Percentiles rank a stretch among this genome's conserved stretches.
Conservation (phyloP, 2,113 vertebrate genomes). For the Arizona elegans region DNA sequence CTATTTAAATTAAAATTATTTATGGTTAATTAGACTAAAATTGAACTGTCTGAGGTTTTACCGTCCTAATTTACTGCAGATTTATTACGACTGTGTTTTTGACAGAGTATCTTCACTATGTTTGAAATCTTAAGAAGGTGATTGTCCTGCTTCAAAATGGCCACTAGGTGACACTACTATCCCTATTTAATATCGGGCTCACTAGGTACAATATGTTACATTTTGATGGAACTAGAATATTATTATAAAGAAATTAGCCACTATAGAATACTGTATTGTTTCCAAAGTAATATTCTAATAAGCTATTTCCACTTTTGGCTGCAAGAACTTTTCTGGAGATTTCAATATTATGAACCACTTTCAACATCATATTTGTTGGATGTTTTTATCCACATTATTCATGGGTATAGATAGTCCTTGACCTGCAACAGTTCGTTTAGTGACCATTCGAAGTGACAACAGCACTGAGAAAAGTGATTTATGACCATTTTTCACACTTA, state of each 20-base stretch:
- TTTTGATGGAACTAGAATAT: conserved; percentile 5
- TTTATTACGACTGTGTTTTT: neutral
- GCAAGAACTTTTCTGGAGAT: neutral
- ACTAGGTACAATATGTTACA: conserved; percentile 9
- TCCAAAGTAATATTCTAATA: neutral
- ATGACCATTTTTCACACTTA: too few relatives aligned
- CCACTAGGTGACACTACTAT: conserved; percentile 67
- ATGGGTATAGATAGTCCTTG: neutral
- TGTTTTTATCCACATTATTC: neutral
- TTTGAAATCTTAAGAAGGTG: neutral
- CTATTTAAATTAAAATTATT: neutral
- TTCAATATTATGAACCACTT: neutral
- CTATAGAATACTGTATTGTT: conserved; percentile 25
- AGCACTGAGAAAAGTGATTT: neutral
- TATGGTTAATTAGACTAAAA: neutral
- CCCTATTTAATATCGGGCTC: neutral
- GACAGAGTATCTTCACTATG: neutral
- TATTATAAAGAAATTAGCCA: conserved; percentile 39
- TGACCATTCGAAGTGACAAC: neutral
- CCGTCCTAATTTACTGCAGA: fast-evolving
- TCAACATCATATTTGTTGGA: neutral
- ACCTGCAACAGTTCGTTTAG: neutral
- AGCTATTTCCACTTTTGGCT: neutral
- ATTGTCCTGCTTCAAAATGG: neutral
- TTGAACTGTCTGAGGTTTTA: conserved; percentile 6